A percentile compares a stretch with the other conserved stretches of the same genome.
Evolutionary conservation across 1,140 invertebrate genomes (phyloP).

Genomic region (Heliconius nattereri): DNA sequence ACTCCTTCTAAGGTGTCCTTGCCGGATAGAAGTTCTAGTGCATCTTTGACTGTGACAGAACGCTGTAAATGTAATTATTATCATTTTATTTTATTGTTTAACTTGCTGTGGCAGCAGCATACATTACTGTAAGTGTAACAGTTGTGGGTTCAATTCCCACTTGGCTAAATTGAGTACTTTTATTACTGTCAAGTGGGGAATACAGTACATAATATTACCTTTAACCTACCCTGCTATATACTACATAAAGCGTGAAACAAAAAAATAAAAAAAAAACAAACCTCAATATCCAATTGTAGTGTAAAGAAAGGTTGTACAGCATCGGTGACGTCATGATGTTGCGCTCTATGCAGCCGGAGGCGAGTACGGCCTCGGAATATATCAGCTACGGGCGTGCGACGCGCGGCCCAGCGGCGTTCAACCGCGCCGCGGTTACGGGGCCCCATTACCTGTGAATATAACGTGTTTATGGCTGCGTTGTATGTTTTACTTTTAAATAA

Average conservation of each 20-base stretch:
- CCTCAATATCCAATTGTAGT: constrained; percentile 96
- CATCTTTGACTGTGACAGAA: constrained; percentile 90
- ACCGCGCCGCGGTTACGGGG: constrained; percentile 93
- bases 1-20: constrained; percentile 93
- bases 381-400: constrained; percentile 92
- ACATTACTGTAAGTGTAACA: too few species aligned
- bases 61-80: constrained; percentile 82
- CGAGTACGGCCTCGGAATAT: constrained; percentile 95
- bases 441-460: constrained; percentile 86
- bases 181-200: too few species aligned
- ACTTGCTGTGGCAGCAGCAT: too few species aligned
- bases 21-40: constrained; percentile 91
- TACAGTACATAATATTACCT: too few species aligned
- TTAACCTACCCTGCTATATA: too few species aligned
- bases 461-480: not conserved
- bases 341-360: constrained; percentile 89
- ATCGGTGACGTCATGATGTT: constrained; percentile 88
- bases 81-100: not conserved
- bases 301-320: constrained; percentile 97
- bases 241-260: not conserved
- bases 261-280: constrained; percentile 19
- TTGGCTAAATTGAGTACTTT: too few species aligned
- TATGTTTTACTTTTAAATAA: too few species aligned
- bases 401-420: constrained; percentile 90
- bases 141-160: too few species aligned